Evolutionary conservation across 2,888 invertebrate genomes (phyloP), one percentile per base, ranked within the genome.

Genomic region (Amphipoea oculea): DNA sequence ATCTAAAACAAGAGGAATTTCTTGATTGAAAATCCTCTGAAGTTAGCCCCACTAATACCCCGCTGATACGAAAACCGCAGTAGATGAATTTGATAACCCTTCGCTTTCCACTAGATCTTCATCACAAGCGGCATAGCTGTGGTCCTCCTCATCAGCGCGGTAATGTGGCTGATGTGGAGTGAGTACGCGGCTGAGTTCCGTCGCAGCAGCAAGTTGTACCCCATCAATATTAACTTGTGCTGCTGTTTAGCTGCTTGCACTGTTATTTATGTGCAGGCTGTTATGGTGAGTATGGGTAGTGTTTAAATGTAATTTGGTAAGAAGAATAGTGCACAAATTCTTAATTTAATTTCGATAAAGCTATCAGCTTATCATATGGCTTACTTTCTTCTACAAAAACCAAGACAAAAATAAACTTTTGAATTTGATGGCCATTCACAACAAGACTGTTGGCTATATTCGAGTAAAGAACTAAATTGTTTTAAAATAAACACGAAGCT

Each of bases 191-290:
- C 94, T 0, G 96, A 96, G 78, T 96, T 97, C 82, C 91, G 96
- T n/a, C 90, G 93, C 48, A 93, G 85, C 88, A 97, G 97, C 92
- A 97, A 97, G 86, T 94, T 97, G 82, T 98, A 97, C 89, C 97
- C 97, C 0, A 96, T 97, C 51, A 97, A 96, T 78, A 96, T 98
- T 70, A 98, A 98, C 91, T 94, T 98, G 57, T 97, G 98, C 90
- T 96, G 97, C 77, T 97, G 97, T 83, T 95, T 98, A 45, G 96
- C 97, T 57, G 95, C 97, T 42, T 97, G 97, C 79, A 98, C 98
- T 84, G 92, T 98, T 29, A 97, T 98, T 67, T 98, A 98, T 91
- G 97, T 98, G 91, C 96, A 98, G 81, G 98, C 98, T 81, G 97
- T 98, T 83, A 97, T 98, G 96, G 98, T 98, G 93, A 96, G 96